Base-by-base conservation (phyloP, 2,888 invertebrate genomes). In the Parascotia fuliginaria region DNA sequence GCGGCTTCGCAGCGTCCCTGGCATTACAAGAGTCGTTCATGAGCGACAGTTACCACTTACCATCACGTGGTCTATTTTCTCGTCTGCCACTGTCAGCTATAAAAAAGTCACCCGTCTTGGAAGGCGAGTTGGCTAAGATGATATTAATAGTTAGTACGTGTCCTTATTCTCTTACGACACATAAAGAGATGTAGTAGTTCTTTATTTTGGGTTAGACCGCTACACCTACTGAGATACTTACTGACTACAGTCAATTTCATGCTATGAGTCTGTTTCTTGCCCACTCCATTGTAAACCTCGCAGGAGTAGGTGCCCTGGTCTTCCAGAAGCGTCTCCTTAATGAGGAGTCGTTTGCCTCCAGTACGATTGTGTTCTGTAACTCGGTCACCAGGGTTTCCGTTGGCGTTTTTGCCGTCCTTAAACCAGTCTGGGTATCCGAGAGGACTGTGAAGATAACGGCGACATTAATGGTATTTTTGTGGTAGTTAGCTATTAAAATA, bases 341-440 rank as follows among this genome's bases (percentile, higher is more conserved):
- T 85, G 52, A 87, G 71, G 16, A 90, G 81, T 0, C 89, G 60
- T 46, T 84, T 85, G 31, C 90, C 87, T 1, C 74, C 78, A 33
- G 84, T 87, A 44, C 83, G 77, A 77, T 89, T 90, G 78, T 88
- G 70, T 0, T 83, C 63, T 5, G 89, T 89, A 11, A 90, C 72
- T 2, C 90, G 79, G 53, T 81, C 79, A 0, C 59, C 49, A 0
- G 52, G 57, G 4, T 57, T 41, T 6, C 38, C 58, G 0, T 57
- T 83, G 4, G 77, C 72, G 43, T 79, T 63, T 32, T 76, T 77
- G 0, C 80, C 83, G 36, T 87, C 83, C 57, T 87, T 87, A 76
- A 58, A 86, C 86, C 87, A 90, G 55, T 80, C 79, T 0, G 86
- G 85, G 45, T 73, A 73, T 0, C 82, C 84, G 13, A 85, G 64